phyloP scores from a whole-genome alignment of 1,140 invertebrate genomes.

The Bombus breviceps region DNA sequence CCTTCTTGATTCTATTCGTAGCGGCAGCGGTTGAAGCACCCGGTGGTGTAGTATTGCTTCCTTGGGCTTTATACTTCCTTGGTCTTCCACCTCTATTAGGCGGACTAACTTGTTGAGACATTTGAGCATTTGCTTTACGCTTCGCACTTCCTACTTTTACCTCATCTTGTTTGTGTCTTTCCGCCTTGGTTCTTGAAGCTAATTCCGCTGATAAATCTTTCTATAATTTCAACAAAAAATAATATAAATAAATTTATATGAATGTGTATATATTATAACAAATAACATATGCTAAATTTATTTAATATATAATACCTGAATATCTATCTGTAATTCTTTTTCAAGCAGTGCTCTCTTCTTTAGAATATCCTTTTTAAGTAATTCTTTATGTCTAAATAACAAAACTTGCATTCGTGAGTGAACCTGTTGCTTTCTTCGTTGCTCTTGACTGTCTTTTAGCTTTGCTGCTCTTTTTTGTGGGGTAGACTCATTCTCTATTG shows the following conservation, averaged over 20 bases:
- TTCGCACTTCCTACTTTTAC: conserved; percentile 85
- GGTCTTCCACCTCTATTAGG: conserved; percentile 75
- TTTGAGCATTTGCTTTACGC: conserved; percentile 83
- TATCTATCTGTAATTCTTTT: conserved; percentile 95
- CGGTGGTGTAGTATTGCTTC: conserved; percentile 71
- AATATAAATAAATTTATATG: not conserved
- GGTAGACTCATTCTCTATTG: conserved; percentile 67
- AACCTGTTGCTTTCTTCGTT: conserved; percentile 82
- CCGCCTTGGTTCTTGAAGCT: conserved; percentile 86
- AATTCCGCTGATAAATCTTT: conserved; percentile 89
- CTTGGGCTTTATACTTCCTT: conserved; percentile 75
- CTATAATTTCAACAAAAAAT: conserved; percentile 74
- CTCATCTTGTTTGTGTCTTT: conserved; percentile 88
- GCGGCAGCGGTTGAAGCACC: conserved; percentile 71
- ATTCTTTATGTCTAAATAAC: conserved; percentile 93
- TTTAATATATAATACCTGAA: conserved; percentile 86
- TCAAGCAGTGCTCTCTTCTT: conserved; percentile 95
- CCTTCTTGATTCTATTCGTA: conserved; percentile 85
- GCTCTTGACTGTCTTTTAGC: conserved; percentile 81
- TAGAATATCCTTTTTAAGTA: conserved; percentile 96
- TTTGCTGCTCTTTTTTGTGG: conserved; percentile 78
- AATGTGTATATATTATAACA: not conserved
- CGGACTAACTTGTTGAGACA: conserved; percentile 81
- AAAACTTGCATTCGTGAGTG: conserved; percentile 86
- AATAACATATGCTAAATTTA: not conserved